phyloP scores from a whole-genome alignment of 2,113 vertebrate species.

The Stigmatopora argus region DNA sequence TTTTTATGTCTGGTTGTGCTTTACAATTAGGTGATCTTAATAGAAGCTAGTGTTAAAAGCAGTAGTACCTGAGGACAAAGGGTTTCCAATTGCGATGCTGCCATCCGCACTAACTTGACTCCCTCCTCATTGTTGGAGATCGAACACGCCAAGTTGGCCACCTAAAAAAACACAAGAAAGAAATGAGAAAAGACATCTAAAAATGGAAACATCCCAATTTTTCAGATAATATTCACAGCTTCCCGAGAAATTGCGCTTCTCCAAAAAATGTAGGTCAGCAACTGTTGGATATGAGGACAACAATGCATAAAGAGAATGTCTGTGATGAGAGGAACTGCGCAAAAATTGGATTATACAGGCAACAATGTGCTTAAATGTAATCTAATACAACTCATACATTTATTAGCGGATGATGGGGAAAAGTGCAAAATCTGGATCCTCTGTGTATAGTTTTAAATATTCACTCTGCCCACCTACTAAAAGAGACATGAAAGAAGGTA shows the following conservation, averaged over 20 bases:
- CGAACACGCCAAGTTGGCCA: constrained; percentile 96
- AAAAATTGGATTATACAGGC: constrained; percentile 49
- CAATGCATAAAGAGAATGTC: constrained; percentile 39
- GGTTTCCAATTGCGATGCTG: constrained; percentile 91
- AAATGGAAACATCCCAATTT: constrained; percentile 45
- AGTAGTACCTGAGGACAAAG: constrained; percentile 90
- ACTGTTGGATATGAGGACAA: constrained; percentile 39
- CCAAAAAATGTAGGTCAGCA: constrained; percentile 50
- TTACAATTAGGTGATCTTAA: not conserved
- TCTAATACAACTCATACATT: constrained; percentile 31
- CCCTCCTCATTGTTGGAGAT: constrained; percentile 99
- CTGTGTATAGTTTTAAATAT: constrained; percentile 13
- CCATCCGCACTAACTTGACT: constrained; percentile 97
- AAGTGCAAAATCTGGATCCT: not conserved
- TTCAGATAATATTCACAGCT: constrained; percentile 17
- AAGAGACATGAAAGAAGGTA: constrained; percentile 1
- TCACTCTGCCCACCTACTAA: not conserved
- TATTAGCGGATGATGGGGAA: not conserved
- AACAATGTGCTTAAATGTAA: constrained; percentile 42
- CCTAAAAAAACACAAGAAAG: constrained; percentile 62
- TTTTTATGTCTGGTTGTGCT: not conserved
- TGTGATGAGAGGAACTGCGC: constrained; percentile 35
- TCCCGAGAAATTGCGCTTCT: constrained; percentile 16
- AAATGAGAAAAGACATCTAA: constrained; percentile 23
- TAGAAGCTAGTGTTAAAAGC: constrained; percentile 1